Evolutionary conservation across 2,113 vertebrate species (phyloP), one percentile per base, ranked within the genome.

Genomic region (Miniopterus natalensis): DNA sequence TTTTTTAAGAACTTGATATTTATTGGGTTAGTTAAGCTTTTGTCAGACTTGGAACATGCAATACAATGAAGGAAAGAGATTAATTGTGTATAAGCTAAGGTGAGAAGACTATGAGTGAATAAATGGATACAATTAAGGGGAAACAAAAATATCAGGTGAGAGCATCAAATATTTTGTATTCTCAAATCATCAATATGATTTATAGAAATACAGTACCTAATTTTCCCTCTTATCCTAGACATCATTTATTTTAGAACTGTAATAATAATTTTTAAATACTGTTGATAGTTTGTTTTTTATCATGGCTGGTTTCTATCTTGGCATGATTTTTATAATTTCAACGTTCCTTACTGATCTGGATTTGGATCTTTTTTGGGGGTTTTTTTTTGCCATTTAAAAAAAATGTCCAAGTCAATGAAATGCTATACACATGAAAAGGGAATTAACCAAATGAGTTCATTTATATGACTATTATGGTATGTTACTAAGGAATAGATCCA

Each of bases 251-350:
- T 86, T 53, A 94, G 59, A 89, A 96, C 27, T 90, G 0, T 93
- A 88, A 51, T 45, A 75, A n/a, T 90, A 94, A 88, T 88, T 93
- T 91, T 78, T 88, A 92, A 91, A 42, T 68, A 18, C 27, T 90
- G 1, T 92, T 63, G 15, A 85, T 78, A 71, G 13, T 83, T 29
- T 81, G 1, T 18, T 93, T 84, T 84, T 87, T 17, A 49, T 94
- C 8, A 42, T 77, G 51, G 23, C 53, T 81, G 2, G 70, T 95
- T 95, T 87, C 51, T 89, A 8, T 83, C 51, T 84, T 75, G 14
- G 31, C 13, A 4, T 71, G 1, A 25, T 71, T 84, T 95, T 90
- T 51, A 79, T 40, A 68, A 77, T 92, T 94, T 89, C 15, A 77
- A 0, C 31, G 78, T 85, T 86, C 42, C 36, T 95, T 78, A 49